Conservation (phyloP, 2,888 invertebrate species). For the Lasioglossum pauxillum region DNA sequence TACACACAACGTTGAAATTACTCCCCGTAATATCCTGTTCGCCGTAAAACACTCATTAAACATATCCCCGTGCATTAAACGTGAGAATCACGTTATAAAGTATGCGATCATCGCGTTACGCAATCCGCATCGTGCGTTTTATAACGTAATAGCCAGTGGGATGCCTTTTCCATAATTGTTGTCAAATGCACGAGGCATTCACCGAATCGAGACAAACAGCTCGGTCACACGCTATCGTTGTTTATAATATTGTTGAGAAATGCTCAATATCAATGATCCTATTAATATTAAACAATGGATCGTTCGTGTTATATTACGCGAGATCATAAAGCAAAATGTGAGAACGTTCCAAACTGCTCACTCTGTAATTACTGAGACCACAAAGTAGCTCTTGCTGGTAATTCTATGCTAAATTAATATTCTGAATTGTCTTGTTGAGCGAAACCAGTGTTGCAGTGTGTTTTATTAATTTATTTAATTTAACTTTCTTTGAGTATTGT, state of each 20-base stretch:
- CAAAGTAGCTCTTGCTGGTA: neutral
- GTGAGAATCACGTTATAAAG: conserved; percentile 39
- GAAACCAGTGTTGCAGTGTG: no score
- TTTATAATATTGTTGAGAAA: neutral
- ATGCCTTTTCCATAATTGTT: conserved; percentile 5
- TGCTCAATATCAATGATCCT: neutral
- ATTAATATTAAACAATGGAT: neutral
- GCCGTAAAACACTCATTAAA: conserved; percentile 15
- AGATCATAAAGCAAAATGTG: neutral
- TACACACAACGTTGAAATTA: conserved; percentile 21
- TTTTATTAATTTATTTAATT: no score
- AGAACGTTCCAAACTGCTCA: neutral
- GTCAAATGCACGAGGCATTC: neutral
- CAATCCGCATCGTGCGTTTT: conserved; percentile 23
- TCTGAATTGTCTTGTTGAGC: no score
- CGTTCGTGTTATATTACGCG: neutral
- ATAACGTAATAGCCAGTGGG: conserved; percentile 13
- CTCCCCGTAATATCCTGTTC: conserved; percentile 1
- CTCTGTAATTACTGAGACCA: neutral
- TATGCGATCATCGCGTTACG: conserved; percentile 34
- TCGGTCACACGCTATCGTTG: neutral
- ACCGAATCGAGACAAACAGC: neutral
- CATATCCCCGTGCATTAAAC: conserved; percentile 19
- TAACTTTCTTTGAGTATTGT: no score
- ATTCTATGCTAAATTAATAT: neutral